These are phyloP conservation scores for Calliopum simillimum DNA, from an alignment of 2,888 invertebrate genomes.

Conservation along the genomic window DNA sequence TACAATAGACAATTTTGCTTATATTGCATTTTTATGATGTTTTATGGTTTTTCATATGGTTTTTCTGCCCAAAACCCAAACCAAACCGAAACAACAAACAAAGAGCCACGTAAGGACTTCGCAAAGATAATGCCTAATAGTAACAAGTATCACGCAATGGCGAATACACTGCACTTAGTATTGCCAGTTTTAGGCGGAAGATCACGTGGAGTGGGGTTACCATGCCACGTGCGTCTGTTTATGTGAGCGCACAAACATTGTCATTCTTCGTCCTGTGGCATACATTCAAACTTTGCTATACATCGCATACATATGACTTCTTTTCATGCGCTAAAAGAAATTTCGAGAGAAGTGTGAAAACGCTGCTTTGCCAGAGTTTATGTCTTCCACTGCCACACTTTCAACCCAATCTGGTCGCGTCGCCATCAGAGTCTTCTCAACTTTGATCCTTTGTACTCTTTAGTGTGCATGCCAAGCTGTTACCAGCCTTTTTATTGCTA, in stretches of 20 bases:
- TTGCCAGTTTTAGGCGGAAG: not conserved
- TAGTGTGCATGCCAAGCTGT: too few relatives aligned
- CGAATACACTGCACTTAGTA: too few relatives aligned
- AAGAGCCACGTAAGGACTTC: not conserved
- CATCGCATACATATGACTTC: conserved; percentile 27
- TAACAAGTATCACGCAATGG: conserved; percentile 23
- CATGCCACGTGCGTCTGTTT: not conserved
- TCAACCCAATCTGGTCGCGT: not conserved
- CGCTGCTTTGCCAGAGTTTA: not conserved
- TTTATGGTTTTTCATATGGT: conserved; percentile 33
- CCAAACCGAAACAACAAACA: not conserved
- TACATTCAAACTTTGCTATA: conserved; percentile 21
- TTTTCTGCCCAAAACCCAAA: not conserved
- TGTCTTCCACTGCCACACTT: not conserved
- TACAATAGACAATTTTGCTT: conserved; percentile 22
- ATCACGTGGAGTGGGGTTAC: not conserved
- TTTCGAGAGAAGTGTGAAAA: conserved; percentile 22
- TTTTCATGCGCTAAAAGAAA: conserved; percentile 26
- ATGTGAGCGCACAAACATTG: not conserved
- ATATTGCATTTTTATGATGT: conserved; percentile 37
- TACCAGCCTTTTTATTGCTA: conserved; percentile 18
- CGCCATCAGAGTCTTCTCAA: too few relatives aligned
- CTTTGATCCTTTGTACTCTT: too few relatives aligned
- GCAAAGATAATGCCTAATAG: conserved; percentile 23
- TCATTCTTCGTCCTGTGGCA: not conserved